Percentiles rank a stretch among this genome's conserved stretches.
Evolutionary conservation across 1,140 invertebrate species (phyloP).

Genomic region (Oedothorax gibbosus): DNA sequence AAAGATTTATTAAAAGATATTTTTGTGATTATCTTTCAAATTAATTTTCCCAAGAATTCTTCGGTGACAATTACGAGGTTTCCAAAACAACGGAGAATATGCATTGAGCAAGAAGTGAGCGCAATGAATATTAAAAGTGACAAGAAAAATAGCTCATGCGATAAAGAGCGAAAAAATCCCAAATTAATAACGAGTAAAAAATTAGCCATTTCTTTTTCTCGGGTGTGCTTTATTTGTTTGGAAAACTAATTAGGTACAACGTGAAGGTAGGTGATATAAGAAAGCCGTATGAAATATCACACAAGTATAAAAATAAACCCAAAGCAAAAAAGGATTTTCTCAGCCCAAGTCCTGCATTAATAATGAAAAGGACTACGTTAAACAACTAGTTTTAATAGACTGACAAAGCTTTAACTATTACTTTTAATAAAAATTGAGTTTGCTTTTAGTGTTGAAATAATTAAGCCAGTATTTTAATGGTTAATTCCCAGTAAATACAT

Average conservation of each 20-base stretch:
- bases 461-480: no score
- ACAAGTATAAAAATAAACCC: conserved; percentile 8
- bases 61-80: no score
- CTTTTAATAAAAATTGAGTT: no score
- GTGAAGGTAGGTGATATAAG: not conserved
- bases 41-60: no score
- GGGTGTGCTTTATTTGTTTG: conserved; percentile 21
- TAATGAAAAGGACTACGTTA: conserved; percentile 51
- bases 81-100: no score
- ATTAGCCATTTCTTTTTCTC: not conserved
- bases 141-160: not conserved
- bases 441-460: no score
- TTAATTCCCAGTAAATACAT: no score
- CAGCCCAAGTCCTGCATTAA: conserved; percentile 29
- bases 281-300: conserved; percentile 20
- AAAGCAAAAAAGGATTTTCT: conserved; percentile 13
- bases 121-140: not conserved
- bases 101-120: no score
- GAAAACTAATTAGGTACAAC: conserved; percentile 25
- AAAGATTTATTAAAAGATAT: no score
- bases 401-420: no score
- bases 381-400: conserved; percentile 21
- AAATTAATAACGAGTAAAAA: conserved; percentile 35
- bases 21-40: no score
- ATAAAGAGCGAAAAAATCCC: not conserved